Conservation (phyloP, 2,888 invertebrate species). For the Temnothorax rugatulus region DNA sequence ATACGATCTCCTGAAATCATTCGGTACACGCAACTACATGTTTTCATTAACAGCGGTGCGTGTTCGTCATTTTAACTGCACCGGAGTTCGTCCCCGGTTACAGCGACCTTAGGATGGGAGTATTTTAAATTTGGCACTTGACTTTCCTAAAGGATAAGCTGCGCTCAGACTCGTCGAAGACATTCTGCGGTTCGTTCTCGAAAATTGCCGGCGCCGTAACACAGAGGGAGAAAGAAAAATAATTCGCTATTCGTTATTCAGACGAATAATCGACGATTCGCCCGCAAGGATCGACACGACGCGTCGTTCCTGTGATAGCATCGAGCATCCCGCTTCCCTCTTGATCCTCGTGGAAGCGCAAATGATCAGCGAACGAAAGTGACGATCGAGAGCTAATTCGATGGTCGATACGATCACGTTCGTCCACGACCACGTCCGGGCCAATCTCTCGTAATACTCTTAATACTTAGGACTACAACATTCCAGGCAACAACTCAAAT, state of each 20-base stretch:
- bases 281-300: constrained; percentile 37
- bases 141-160: constrained; percentile 25
- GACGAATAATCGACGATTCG: constrained; percentile 61
- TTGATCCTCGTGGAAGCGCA: constrained; percentile 53
- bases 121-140: constrained; percentile 53
- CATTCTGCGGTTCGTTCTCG: constrained; percentile 2
- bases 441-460: constrained; percentile 30
- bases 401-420: constrained; percentile 68
- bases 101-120: background rate
- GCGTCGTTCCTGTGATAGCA: constrained; percentile 59
- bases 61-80: background rate
- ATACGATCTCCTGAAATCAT: constrained; percentile 41
- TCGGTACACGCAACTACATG: constrained; percentile 36
- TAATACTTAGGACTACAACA: constrained; percentile 17
- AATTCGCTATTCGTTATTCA: background rate
- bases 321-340: constrained; percentile 55
- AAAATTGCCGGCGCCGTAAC: background rate
- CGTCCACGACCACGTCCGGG: constrained; percentile 51
- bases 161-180: constrained; percentile 25
- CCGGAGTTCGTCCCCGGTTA: background rate
- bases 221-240: background rate
- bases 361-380: constrained; percentile 63
- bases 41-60: constrained; percentile 7
- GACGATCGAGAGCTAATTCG: constrained; percentile 63
- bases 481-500: background rate